Evolutionary conservation across 2,888 invertebrate species (phyloP), one percentile per base, ranked within the genome.

Genomic region (Tinea trinotella): DNA sequence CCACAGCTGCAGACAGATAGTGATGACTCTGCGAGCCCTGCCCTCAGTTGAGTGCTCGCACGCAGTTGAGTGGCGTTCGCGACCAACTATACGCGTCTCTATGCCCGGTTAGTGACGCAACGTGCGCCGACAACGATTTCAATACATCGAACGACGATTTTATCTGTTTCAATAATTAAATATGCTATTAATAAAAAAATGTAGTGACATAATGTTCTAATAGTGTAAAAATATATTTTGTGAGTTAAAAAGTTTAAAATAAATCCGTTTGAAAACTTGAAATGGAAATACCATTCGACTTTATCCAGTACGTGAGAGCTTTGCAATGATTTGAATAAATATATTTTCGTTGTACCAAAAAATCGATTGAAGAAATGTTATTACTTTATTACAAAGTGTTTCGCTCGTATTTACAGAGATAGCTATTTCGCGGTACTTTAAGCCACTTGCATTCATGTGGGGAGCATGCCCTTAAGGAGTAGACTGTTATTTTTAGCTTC

Each of bases 1-100:
- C 64, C 64, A 70, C 74, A 74, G 73, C 72, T 72, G 74, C 71
- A 66, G 68, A 66, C 71, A 73, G 78, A 76, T 72, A 30, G 30
- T 7, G 30, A 30, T 13, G 40, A 40, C 7, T 40, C 40, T 40
- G 40, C 46, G 76, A 75, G 71, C 67, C 46, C 18, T 19, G 59
- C 50, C 57, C 57, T n/a, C n/a, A n/a, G n/a, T n/a, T n/a, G 57
- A 59, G 59, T 54, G 55, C 53, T 63, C 61, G 54, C 48, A 55
- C 62, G 65, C 77, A 83, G 82, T 83, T 75, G 70, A 65, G 63
- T 53, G 53, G 65, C 61, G 67, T 67, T 76, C 72, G 77, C 81
- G 81, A 76, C 67, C 69, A 64, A 15, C 35, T 69, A 66, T 66
- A 79, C 71, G 81, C 81, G 80, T 81, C 81, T 81, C 66, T 70